Conservation (phyloP, 2,888 invertebrate genomes). For the Atrina japonica region DNA sequence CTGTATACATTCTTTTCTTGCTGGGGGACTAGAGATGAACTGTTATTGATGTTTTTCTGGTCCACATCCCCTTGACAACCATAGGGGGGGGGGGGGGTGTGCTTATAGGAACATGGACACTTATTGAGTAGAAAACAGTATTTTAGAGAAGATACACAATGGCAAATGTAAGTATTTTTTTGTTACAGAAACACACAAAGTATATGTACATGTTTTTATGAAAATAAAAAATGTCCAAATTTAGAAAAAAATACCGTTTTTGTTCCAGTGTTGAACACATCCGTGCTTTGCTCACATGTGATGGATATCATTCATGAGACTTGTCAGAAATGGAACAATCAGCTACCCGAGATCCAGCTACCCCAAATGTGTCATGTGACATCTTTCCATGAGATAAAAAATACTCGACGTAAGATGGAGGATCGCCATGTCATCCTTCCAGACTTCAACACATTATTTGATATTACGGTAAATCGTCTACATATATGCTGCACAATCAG, state of each 20-base stretch:
- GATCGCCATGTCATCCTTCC: slow-evolving; percentile 92
- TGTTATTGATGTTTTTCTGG: no score
- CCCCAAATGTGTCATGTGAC: slow-evolving; percentile 67
- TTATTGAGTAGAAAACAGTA: no score
- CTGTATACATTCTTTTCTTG: no score
- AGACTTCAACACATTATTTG: slow-evolving; percentile 90
- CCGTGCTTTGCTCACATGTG: slow-evolving; percentile 58
- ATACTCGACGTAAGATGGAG: slow-evolving; percentile 94
- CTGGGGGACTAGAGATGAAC: no score
- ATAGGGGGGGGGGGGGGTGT: no score
- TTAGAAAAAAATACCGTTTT: not conserved
- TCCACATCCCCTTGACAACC: no score
- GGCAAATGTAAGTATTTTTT: not conserved
- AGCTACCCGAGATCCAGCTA: slow-evolving; percentile 56
- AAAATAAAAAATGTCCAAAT: not conserved
- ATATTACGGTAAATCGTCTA: slow-evolving; percentile 85
- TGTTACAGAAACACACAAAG: not conserved
- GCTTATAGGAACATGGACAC: not conserved
- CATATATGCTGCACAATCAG: not conserved
- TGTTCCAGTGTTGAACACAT: slow-evolving; percentile 65
- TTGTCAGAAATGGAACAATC: slow-evolving; percentile 65
- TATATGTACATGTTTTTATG: not conserved
- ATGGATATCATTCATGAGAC: slow-evolving; percentile 62
- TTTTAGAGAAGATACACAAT: not conserved
- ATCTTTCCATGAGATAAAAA: slow-evolving; percentile 89